Evolutionary conservation across 1,140 invertebrate genomes (phyloP).

Genomic region (Chelonus insularis): DNA sequence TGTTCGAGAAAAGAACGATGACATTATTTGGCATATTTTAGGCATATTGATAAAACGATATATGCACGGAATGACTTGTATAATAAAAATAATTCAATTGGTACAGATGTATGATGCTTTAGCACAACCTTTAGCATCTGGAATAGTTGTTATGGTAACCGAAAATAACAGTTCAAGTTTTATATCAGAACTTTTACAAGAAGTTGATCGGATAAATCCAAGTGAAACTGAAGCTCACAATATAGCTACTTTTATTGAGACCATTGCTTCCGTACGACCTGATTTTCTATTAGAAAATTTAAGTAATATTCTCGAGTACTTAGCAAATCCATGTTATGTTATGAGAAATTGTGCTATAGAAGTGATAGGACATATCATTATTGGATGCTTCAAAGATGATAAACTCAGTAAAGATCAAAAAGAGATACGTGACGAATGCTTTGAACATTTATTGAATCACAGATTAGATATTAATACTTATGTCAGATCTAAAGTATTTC

Average conservation of each 20-base stretch:
- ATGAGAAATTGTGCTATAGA: slow-evolving; percentile 80
- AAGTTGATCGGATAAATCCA: slow-evolving; percentile 68
- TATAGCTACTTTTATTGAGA: slow-evolving; percentile 70
- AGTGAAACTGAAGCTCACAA: slow-evolving; percentile 65
- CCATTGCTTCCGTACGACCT: slow-evolving; percentile 68
- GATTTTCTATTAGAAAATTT: slow-evolving; percentile 68
- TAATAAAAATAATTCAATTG: slow-evolving; percentile 72
- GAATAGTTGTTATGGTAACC: slow-evolving; percentile 67
- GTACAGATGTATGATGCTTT: slow-evolving; percentile 75
- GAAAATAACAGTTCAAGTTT: slow-evolving; percentile 68
- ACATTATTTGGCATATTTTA: slow-evolving; percentile 67
- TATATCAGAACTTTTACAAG: slow-evolving; percentile 72
- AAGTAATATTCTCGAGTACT: slow-evolving; percentile 61
- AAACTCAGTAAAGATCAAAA: slow-evolving; percentile 69
- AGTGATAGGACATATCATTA: slow-evolving; percentile 76
- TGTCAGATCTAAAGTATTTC: slow-evolving; percentile 78
- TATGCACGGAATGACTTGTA: slow-evolving; percentile 73
- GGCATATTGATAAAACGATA: slow-evolving; percentile 80
- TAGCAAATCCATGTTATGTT: slow-evolving; percentile 73
- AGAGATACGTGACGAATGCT: slow-evolving; percentile 69
- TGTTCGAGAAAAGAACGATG: slow-evolving; percentile 14
- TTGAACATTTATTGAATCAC: slow-evolving; percentile 77
- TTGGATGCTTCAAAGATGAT: slow-evolving; percentile 71
- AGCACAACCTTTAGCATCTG: slow-evolving; percentile 67
- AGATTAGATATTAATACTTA: slow-evolving; percentile 81